Conservation (phyloP, 2,888 invertebrate species). For the Polymixis lichenea region DNA sequence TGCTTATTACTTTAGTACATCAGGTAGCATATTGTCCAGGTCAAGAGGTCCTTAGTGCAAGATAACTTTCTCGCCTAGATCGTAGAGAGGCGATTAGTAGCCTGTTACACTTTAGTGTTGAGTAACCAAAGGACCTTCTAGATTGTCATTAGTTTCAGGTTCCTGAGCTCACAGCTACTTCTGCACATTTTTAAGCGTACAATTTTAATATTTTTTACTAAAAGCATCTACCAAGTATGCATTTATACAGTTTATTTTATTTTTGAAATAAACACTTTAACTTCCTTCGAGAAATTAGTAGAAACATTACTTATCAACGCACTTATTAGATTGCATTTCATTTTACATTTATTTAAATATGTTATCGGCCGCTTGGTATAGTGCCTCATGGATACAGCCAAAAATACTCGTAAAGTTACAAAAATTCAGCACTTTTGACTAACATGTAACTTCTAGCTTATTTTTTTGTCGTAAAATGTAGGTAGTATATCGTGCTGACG, state of each 20-base stretch:
- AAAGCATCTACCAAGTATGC: neutral
- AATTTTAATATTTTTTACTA: conserved; percentile 3
- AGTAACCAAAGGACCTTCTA: conserved; percentile 27
- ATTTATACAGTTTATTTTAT: neutral
- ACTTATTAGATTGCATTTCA: neutral
- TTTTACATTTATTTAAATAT: neutral
- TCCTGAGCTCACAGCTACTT: conserved; percentile 16
- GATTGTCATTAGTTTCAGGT: conserved; percentile 37
- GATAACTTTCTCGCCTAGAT: conserved; percentile 31
- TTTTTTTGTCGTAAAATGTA: neutral
- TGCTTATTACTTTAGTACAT: neutral
- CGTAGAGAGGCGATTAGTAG: conserved; percentile 44
- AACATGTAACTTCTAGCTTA: neutral
- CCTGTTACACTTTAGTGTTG: conserved; percentile 31
- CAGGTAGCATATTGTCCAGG: conserved; percentile 3
- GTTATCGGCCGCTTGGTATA: neutral
- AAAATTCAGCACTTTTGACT: neutral
- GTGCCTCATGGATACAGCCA: neutral
- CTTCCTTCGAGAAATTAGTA: neutral
- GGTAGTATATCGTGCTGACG: conserved; percentile 20
- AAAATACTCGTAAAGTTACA: neutral
- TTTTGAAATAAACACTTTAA: neutral
- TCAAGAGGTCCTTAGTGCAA: conserved; percentile 33
- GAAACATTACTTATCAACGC: neutral
- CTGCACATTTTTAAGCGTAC: neutral